Percentiles rank a stretch among this genome's conserved stretches.
Conservation (phyloP, 2,113 vertebrate genomes). For the Hydrochoerus hydrochaeris region DNA sequence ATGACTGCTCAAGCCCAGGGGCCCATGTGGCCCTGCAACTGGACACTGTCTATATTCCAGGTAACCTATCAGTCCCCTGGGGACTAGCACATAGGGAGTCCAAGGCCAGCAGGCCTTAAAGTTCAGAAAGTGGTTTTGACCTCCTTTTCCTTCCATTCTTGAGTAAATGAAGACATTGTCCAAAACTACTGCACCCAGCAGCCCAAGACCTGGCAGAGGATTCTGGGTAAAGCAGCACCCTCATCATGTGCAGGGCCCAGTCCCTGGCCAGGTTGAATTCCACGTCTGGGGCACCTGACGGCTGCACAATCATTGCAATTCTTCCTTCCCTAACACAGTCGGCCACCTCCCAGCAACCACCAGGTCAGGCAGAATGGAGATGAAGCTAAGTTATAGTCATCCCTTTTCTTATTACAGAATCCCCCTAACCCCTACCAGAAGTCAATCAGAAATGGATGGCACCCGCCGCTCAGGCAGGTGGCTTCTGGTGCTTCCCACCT, state of each 20-base stretch:
- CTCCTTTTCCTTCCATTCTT: background rate
- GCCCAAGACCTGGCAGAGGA: background rate
- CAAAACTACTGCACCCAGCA: background rate
- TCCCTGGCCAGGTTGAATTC: background rate
- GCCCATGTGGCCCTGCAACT: background rate
- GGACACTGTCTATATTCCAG: background rate
- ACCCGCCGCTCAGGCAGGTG: constrained; percentile 27
- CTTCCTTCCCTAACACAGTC: background rate
- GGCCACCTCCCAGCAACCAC: background rate
- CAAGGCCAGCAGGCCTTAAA: background rate
- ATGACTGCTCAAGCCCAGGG: rapidly evolving
- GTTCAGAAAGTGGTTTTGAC: background rate
- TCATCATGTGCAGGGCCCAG: background rate
- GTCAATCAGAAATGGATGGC: constrained; percentile 48
- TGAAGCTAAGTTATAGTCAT: background rate
- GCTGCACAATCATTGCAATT: background rate
- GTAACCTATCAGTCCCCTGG: background rate
- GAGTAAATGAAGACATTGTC: background rate
- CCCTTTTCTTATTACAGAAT: background rate
- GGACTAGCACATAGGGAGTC: background rate
- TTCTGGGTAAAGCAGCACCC: background rate
- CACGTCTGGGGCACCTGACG: background rate
- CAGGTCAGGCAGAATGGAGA: background rate
- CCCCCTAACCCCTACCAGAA: background rate
- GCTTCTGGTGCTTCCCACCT: constrained; percentile 52